Conservation (phyloP, 2,888 invertebrate species). For the Congeria kusceri region DNA sequence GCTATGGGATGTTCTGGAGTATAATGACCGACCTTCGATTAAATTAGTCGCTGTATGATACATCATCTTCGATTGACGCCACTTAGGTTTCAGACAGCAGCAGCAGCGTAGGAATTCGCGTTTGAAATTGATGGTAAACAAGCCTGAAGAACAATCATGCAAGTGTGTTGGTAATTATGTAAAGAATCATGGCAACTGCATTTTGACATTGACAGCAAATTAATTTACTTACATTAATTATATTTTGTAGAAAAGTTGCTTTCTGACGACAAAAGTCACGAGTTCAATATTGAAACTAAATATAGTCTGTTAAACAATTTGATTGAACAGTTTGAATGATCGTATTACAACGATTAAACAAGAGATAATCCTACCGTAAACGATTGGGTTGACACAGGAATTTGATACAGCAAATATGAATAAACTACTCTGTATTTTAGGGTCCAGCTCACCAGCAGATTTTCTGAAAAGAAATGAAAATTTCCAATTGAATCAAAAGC, state of each 20-base stretch:
- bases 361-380: conserved; percentile 90
- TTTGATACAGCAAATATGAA: conserved; percentile 98
- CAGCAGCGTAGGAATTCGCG: conserved; percentile 79
- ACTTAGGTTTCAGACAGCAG: conserved; percentile 69
- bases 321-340: too few species aligned
- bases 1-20: conserved; percentile 49
- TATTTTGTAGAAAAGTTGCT: too few species aligned
- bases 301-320: not conserved
- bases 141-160: conserved; percentile 75
- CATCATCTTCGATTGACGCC: conserved; percentile 50
- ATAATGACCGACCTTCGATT: conserved; percentile 38
- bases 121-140: conserved; percentile 82
- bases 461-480: conserved; percentile 87
- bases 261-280: not conserved
- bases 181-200: too few species aligned
- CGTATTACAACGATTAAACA: too few species aligned
- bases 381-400: conserved; percentile 98
- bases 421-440: conserved; percentile 92
- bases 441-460: conserved; percentile 90
- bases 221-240: too few species aligned
- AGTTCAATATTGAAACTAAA: too few species aligned
- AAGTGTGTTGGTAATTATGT: too few species aligned
- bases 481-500: too few species aligned
- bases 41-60: conserved; percentile 26
- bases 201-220: too few species aligned